Conservation (phyloP, 1,140 invertebrate genomes). For the Euura saliciscinereae region DNA sequence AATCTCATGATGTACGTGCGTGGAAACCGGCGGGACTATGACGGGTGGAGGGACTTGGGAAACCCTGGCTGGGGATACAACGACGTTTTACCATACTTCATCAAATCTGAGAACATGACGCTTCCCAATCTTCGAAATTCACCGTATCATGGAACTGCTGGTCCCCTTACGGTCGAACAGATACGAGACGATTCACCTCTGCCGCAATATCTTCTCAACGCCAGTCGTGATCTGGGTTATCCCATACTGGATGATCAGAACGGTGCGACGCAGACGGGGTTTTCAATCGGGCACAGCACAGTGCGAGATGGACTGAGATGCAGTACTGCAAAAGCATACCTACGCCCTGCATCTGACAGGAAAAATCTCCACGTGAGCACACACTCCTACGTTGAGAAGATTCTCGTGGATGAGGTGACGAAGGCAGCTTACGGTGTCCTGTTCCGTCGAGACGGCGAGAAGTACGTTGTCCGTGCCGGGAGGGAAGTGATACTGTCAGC, state of each 20-base stretch:
- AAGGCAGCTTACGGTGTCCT: too few relatives aligned
- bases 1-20: slow-evolving; percentile 75
- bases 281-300: slow-evolving; percentile 24
- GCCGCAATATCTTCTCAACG: slow-evolving; percentile 57
- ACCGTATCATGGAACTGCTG: slow-evolving; percentile 44
- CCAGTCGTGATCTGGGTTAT: slow-evolving; percentile 60
- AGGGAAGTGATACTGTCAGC: too few relatives aligned
- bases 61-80: too few relatives aligned
- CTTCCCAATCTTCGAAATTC: slow-evolving; percentile 48
- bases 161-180: slow-evolving; percentile 35
- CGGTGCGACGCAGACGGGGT: slow-evolving; percentile 31
- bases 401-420: slow-evolving; percentile 68
- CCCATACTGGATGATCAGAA: too few relatives aligned
- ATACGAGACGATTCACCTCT: slow-evolving; percentile 35
- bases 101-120: slow-evolving; percentile 58
- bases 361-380: slow-evolving; percentile 70
- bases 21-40: slow-evolving; percentile 64
- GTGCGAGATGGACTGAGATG: slow-evolving; percentile 60
- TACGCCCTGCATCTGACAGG: slow-evolving; percentile 62
- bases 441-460: slow-evolving; percentile 65
- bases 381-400: slow-evolving; percentile 64
- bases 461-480: too few relatives aligned
- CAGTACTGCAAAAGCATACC: slow-evolving; percentile 64
- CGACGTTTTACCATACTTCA: slow-evolving; percentile 71
- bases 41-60: too few relatives aligned